These are phyloP conservation scores for Ctenicera cuprea DNA, from an alignment of 2,888 invertebrate species.

Conservation along the genomic window DNA sequence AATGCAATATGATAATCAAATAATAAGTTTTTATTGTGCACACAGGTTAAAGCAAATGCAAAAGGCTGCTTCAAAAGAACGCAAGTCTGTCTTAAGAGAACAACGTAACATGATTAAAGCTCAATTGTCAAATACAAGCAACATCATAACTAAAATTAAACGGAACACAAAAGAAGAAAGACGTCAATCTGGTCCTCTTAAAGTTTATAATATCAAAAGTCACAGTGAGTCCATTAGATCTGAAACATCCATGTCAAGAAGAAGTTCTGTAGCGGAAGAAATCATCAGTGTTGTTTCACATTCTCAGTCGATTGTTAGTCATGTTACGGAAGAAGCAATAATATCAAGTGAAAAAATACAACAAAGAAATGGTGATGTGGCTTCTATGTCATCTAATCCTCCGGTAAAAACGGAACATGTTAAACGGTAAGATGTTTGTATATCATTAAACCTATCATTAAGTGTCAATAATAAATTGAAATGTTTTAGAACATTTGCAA, in stretches of 20 bases:
- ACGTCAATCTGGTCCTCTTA: conserved; percentile 73
- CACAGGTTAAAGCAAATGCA: conserved; percentile 74
- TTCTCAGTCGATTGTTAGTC: conserved; percentile 59
- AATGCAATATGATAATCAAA: neutral
- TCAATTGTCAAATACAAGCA: conserved; percentile 72
- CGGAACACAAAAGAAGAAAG: conserved; percentile 70
- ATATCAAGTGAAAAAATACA: conserved; percentile 24
- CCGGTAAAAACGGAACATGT: conserved; percentile 57
- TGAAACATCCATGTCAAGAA: conserved; percentile 67
- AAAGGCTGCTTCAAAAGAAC: conserved; percentile 74
- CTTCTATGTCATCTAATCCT: conserved; percentile 17
- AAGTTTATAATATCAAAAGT: conserved; percentile 73
- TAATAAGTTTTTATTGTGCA: too few relatives aligned
- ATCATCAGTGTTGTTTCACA: conserved; percentile 65
- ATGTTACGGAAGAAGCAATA: conserved; percentile 54
- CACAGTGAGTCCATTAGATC: conserved; percentile 68
- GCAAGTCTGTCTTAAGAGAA: conserved; percentile 74
- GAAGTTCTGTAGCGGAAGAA: conserved; percentile 64
- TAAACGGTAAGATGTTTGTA: conserved; percentile 56
- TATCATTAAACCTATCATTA: neutral
- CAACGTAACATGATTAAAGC: conserved; percentile 75
- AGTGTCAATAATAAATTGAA: too few relatives aligned
- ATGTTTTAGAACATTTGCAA: too few relatives aligned
- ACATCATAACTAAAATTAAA: conserved; percentile 73
- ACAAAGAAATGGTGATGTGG: conserved; percentile 13